Percentiles rank a stretch among this genome's conserved stretches.
phyloP scores from a whole-genome alignment of 2,113 vertebrate species.

The Etheostoma spectabile region DNA sequence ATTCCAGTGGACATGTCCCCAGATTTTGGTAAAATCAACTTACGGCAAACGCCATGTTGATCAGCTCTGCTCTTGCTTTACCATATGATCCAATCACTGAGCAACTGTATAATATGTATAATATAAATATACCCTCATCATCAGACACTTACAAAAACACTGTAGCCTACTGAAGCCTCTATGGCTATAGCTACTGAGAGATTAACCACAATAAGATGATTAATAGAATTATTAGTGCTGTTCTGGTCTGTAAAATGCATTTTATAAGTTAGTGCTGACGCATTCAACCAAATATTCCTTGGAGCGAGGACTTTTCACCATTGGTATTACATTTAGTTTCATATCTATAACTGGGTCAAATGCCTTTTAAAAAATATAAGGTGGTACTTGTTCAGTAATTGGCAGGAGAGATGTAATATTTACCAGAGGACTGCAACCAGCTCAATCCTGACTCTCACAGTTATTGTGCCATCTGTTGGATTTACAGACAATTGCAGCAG shows the following conservation, averaged over 20 bases:
- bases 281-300: slow-evolving; percentile 3
- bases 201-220: slow-evolving; percentile 5
- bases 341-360: slow-evolving; percentile 1
- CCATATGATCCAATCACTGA: slow-evolving; percentile 10
- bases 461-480: slow-evolving; percentile 71
- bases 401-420: not conserved
- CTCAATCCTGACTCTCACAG: not conserved
- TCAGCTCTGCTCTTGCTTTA: not conserved
- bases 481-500: slow-evolving; percentile 26
- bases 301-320: not conserved
- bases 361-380: not conserved
- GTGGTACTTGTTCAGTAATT: not conserved
- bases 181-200: not conserved
- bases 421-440: not conserved
- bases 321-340: not conserved
- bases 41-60: not conserved
- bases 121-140: not conserved
- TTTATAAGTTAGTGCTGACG: slow-evolving; percentile 11
- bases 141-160: slow-evolving; percentile 2
- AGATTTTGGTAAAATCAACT: not conserved
- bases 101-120: not conserved
- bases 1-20: not conserved
- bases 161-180: not conserved
- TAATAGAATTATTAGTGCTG: not conserved
- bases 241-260: not conserved